Evolutionary conservation across 2,888 invertebrate genomes (phyloP).

Genomic region (Spodoptera picta): DNA sequence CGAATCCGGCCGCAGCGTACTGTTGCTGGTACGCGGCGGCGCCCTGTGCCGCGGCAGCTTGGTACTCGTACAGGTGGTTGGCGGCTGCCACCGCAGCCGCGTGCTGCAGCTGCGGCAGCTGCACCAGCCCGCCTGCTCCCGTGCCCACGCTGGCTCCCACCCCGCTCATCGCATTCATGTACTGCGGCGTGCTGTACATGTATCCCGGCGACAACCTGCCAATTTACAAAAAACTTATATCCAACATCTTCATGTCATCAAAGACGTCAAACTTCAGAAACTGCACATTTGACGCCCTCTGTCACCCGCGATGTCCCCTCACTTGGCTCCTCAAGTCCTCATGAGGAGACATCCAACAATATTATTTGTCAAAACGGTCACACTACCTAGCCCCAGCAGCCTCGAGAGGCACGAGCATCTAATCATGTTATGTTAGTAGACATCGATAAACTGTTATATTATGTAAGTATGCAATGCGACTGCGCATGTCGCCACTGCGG

Average conservation of each 20-base stretch:
- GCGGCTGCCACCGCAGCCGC: constrained; percentile 94
- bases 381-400: constrained; percentile 86
- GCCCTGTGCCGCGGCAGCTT: constrained; percentile 92
- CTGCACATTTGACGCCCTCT: constrained; percentile 56
- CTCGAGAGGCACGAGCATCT: constrained; percentile 80
- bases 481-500: constrained; percentile 72
- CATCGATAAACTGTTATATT: constrained; percentile 82
- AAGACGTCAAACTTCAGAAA: constrained; percentile 49
- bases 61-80: constrained; percentile 95
- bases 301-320: constrained; percentile 67
- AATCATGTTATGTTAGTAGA: constrained; percentile 86
- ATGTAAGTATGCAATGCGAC: constrained; percentile 70
- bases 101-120: constrained; percentile 91
- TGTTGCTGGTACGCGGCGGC: constrained; percentile 92
- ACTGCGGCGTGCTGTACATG: constrained; percentile 93
- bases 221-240: constrained; percentile 51
- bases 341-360: constrained; percentile 72
- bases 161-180: constrained; percentile 92
- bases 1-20: constrained; percentile 92
- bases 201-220: constrained; percentile 90
- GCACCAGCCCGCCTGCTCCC: constrained; percentile 91
- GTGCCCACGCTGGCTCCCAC: constrained; percentile 84
- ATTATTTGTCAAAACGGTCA: constrained; percentile 75
- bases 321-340: constrained; percentile 45
- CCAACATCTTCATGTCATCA: constrained; percentile 24